phyloP scores from a whole-genome alignment of 2,797 vertebrate species.

The Muraenolepis orangiensis region DNA sequence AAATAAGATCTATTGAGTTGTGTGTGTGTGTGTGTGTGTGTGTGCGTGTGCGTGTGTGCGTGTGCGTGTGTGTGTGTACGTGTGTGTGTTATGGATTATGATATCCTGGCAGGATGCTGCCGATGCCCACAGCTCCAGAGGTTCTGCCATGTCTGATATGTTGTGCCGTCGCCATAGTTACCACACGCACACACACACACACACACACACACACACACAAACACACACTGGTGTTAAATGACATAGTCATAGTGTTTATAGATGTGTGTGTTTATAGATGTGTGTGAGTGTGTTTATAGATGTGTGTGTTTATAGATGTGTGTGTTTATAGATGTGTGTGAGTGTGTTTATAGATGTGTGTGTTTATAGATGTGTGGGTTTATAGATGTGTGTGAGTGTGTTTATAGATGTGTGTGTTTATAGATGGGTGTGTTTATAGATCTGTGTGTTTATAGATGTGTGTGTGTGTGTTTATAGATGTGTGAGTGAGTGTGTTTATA shows the following conservation, averaged over 20 bases:
- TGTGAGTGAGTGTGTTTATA: neutral
- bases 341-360: neutral
- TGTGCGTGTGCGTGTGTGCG: neutral
- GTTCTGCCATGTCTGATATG: slow-evolving; percentile 75
- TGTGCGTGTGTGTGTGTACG: no score
- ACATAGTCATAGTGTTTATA: no score
- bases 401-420: no score
- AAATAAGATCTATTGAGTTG: no score
- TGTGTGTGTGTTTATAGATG: neutral
- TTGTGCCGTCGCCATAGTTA: slow-evolving; percentile 77
- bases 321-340: no score
- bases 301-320: no score
- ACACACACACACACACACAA: slow-evolving; percentile 34
- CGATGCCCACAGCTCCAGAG: slow-evolving; percentile 64
- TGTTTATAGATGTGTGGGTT: no score
- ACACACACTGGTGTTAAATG: no score
- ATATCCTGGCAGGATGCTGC: slow-evolving; percentile 67
- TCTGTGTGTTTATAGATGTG: neutral
- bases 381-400: no score
- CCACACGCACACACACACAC: slow-evolving; percentile 53
- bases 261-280: neutral
- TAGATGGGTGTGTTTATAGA: no score
- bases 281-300: neutral
- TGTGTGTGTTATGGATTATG: slow-evolving; percentile 32
- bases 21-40: neutral